These are phyloP conservation scores for Ephialtes manifestator DNA, from an alignment of 2,888 invertebrate species.

Conservation along the genomic window DNA sequence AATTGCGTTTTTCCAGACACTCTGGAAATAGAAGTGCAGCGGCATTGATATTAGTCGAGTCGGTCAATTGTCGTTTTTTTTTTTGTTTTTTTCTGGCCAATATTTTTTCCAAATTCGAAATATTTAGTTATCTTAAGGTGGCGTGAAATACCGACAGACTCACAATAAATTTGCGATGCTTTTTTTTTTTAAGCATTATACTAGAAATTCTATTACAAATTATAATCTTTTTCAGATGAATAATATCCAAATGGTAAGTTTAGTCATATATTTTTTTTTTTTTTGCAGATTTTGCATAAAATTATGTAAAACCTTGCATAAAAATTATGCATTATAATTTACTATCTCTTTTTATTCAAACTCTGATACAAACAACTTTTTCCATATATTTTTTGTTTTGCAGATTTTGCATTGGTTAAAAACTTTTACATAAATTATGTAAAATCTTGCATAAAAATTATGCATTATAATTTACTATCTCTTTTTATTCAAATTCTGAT, in stretches of 20 bases:
- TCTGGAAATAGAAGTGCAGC: slow-evolving; percentile 85
- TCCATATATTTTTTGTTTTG: not conserved
- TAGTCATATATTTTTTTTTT: too few relatives aligned
- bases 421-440: not conserved
- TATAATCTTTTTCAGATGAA: too few relatives aligned
- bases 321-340: too few relatives aligned
- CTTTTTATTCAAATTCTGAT: too few relatives aligned
- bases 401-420: not conserved
- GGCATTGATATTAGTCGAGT: slow-evolving; percentile 73
- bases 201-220: too few relatives aligned
- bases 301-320: too few relatives aligned
- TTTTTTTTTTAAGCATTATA: not conserved
- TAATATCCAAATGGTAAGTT: too few relatives aligned
- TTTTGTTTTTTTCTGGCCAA: slow-evolving; percentile 7
- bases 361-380: too few relatives aligned
- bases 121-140: not conserved
- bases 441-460: not conserved
- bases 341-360: too few relatives aligned
- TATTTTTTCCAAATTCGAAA: slow-evolving; percentile 2
- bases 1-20: slow-evolving; percentile 86
- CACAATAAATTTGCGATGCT: not conserved
- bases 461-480: too few relatives aligned
- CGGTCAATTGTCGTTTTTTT: slow-evolving; percentile 54
- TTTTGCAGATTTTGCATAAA: too few relatives aligned
- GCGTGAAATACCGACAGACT: not conserved